These are phyloP conservation scores for Hypena proboscidalis DNA, from an alignment of 2,888 invertebrate genomes.

Conservation along the genomic window DNA sequence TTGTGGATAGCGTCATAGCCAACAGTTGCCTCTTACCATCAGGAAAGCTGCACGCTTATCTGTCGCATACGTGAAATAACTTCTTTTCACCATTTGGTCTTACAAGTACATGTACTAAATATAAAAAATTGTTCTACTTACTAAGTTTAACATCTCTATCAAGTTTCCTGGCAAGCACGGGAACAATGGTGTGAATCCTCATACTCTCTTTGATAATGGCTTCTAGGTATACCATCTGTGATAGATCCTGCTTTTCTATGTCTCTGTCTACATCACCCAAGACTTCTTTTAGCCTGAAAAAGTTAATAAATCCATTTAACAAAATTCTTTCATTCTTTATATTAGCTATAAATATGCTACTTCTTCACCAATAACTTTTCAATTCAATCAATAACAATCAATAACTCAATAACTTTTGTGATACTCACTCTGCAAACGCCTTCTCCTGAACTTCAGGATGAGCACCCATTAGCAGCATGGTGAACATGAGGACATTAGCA, in stretches of 20 bases:
- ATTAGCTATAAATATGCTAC: no score
- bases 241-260: conserved; percentile 61
- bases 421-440: conserved; percentile 62
- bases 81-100: no score
- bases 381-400: no score
- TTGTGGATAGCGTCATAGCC: no score
- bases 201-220: conserved; percentile 70
- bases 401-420: no score
- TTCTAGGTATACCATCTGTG: conserved; percentile 62
- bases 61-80: no score
- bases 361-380: no score
- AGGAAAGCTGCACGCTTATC: no score
- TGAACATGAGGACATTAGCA: conserved; percentile 71
- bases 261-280: conserved; percentile 60
- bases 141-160: conserved; percentile 65
- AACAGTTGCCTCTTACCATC: no score
- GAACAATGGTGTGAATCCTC: conserved; percentile 63
- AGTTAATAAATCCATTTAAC: conserved; percentile 5
- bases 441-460: conserved; percentile 71
- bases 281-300: conserved; percentile 54
- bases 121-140: conserved; percentile 39
- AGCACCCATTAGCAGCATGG: conserved; percentile 69
- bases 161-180: conserved; percentile 57
- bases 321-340: neutral
- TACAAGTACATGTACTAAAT: neutral